Percentiles rank a stretch among this genome's conserved stretches.
Conservation (phyloP, 2,113 vertebrate species). For the Syrrhaptes paradoxus region DNA sequence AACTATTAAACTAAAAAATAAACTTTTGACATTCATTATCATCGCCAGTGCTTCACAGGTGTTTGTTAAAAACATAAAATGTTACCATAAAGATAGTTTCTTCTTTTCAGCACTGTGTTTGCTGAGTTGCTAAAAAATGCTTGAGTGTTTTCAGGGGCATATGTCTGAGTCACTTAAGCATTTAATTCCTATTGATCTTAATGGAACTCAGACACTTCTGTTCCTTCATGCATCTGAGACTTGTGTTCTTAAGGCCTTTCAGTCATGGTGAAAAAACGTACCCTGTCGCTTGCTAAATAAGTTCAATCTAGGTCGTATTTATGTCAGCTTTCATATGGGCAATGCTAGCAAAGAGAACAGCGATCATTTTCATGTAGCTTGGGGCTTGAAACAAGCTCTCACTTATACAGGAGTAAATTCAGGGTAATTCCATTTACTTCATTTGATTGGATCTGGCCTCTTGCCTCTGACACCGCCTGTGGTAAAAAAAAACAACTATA, state of each 20-base stretch:
- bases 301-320: conserved; percentile 20
- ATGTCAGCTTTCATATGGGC: conserved; percentile 39
- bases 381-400: conserved; percentile 43
- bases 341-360: conserved; percentile 4
- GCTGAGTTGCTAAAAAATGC: neutral
- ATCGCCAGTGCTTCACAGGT: neutral
- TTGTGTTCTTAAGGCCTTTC: neutral
- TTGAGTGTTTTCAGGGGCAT: neutral
- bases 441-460: conserved; percentile 42
- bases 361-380: conserved; percentile 44
- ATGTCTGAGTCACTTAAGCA: neutral
- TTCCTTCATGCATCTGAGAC: neutral
- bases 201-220: neutral
- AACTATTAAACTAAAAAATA: neutral
- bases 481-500: neutral
- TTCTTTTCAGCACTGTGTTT: neutral
- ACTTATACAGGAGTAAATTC: conserved; percentile 54
- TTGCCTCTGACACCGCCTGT: neutral
- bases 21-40: neutral
- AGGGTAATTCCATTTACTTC: conserved; percentile 47
- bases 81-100: neutral
- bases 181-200: neutral
- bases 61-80: neutral
- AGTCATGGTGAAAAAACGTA: neutral
- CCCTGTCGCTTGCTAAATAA: conserved; percentile 12